Percentiles rank a stretch among this genome's conserved stretches.
Conservation (phyloP, 1,140 invertebrate genomes). For the Leptinotarsa undecemlineata region DNA sequence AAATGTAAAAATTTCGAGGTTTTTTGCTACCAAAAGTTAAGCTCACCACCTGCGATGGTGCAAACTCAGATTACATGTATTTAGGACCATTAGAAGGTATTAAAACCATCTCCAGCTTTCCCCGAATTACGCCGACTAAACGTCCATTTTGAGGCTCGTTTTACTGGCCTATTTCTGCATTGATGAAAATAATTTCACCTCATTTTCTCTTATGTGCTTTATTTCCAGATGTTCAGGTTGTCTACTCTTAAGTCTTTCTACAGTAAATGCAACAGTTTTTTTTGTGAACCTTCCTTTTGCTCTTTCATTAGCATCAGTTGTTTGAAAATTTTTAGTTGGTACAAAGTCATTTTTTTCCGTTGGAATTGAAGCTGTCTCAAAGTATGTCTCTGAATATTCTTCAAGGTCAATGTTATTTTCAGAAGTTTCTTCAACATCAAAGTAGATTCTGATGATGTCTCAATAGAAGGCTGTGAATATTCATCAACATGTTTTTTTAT, state of each 20-base stretch:
- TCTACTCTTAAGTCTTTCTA: not conserved
- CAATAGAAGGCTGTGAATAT: not conserved
- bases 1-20: no score
- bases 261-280: not conserved
- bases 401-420: not conserved
- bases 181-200: not conserved
- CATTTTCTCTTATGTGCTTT: not conserved
- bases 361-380: no score
- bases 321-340: not conserved
- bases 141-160: no score
- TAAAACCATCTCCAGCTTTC: no score
- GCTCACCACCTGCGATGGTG: no score
- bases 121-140: no score
- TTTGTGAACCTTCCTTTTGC: not conserved
- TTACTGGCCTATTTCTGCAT: no score
- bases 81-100: no score
- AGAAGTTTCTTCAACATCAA: not conserved
- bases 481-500: not conserved
- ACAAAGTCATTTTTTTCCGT: not conserved
- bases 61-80: no score
- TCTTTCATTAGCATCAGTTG: not conserved
- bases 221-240: not conserved
- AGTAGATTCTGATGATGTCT: not conserved
- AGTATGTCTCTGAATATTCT: no score
- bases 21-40: no score